Conservation (phyloP, 1,140 invertebrate species). For the Telenomus remus region DNA sequence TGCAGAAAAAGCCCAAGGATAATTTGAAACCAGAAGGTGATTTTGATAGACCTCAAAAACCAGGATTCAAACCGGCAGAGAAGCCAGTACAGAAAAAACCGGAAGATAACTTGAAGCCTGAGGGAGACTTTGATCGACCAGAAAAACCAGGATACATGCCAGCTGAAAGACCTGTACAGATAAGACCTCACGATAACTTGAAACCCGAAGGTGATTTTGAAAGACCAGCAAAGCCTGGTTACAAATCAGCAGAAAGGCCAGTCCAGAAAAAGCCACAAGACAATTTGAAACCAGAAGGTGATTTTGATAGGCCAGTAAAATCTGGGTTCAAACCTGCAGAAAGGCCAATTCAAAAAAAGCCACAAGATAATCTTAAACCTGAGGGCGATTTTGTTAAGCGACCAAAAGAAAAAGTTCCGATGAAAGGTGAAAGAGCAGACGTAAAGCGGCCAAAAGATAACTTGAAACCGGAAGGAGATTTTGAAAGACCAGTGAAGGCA, state of each 20-base stretch:
- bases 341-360: constrained; percentile 13
- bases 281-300: constrained; percentile 79
- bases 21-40: constrained; percentile 77
- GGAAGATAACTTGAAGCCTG: constrained; percentile 75
- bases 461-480: constrained; percentile 80
- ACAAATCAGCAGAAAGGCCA: constrained; percentile 59
- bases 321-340: constrained; percentile 14
- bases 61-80: constrained; percentile 74
- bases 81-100: constrained; percentile 71
- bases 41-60: constrained; percentile 70
- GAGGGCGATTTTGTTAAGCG: constrained; percentile 64
- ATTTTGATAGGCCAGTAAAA: constrained; percentile 75
- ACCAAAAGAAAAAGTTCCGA: constrained; percentile 74
- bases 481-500: constrained; percentile 70
- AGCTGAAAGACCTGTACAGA: constrained; percentile 67
- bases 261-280: constrained; percentile 71
- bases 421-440: constrained; percentile 69
- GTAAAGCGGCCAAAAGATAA: constrained; percentile 73
- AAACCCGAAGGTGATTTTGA: constrained; percentile 78
- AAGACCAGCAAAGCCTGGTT: constrained; percentile 62
- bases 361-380: constrained; percentile 19
- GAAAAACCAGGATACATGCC: constrained; percentile 73
- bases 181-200: constrained; percentile 71
- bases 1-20: constrained; percentile 60
- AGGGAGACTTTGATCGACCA: constrained; percentile 74